Conservation (phyloP, 2,888 invertebrate species). For the Smittia aterrima region DNA sequence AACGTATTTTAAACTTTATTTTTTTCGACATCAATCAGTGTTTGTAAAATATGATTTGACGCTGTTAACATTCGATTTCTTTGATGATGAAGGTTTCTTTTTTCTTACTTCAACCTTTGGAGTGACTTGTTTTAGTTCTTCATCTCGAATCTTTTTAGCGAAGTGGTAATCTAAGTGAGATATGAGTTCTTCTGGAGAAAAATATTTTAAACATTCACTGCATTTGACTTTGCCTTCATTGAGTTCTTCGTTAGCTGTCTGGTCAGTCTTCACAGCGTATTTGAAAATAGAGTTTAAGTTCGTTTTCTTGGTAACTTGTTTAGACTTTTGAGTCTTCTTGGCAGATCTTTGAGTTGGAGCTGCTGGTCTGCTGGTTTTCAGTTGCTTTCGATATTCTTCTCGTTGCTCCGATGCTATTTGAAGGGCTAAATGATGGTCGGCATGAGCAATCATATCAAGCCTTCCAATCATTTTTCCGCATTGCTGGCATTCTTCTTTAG, state of each 20-base stretch:
- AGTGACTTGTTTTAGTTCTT: constrained; percentile 3
- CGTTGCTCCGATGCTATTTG: constrained; percentile 62
- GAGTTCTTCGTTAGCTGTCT: constrained; percentile 50
- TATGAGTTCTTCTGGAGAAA: constrained; percentile 61
- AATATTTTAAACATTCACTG: constrained; percentile 64
- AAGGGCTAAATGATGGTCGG: constrained; percentile 72
- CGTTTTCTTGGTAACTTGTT: constrained; percentile 45
- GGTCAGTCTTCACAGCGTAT: constrained; percentile 44
- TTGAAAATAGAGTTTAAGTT: constrained; percentile 44
- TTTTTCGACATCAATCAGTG: too few species aligned
- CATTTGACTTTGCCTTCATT: constrained; percentile 58
- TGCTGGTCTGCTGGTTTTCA: constrained; percentile 44
- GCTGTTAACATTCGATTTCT: neutral
- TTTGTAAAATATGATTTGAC: too few species aligned
- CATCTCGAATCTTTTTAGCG: constrained; percentile 66
- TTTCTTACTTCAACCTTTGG: neutral
- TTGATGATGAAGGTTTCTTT: neutral
- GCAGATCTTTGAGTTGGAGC: constrained; percentile 44
- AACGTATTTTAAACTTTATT: too few species aligned
- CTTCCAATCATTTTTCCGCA: constrained; percentile 62
- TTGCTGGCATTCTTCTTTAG: constrained; percentile 58
- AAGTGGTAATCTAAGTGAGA: constrained; percentile 85
- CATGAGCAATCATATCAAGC: constrained; percentile 61
- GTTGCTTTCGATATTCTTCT: constrained; percentile 47
- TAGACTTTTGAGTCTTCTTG: constrained; percentile 45